phyloP scores from a whole-genome alignment of 2,113 vertebrate species.

The Lontra canadensis region DNA sequence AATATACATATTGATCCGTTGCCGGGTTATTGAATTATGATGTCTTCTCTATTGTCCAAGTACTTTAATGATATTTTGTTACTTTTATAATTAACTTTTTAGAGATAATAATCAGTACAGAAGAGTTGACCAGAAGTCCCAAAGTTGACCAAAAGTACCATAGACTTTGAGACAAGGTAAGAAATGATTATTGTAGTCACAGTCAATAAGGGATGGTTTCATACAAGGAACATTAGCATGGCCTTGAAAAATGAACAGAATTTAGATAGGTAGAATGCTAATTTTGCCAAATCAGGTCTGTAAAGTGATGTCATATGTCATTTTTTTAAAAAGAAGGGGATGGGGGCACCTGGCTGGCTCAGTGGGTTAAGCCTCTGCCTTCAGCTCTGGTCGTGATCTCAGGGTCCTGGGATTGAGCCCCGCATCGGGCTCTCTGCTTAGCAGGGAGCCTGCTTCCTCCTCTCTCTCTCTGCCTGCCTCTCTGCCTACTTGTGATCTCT shows the following conservation, averaged over 20 bases:
- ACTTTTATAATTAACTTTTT: constrained; percentile 3
- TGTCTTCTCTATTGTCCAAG: constrained; percentile 10
- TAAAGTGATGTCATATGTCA: background rate
- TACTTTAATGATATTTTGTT: background rate
- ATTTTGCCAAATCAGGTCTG: background rate
- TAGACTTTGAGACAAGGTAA: background rate
- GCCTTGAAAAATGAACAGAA: background rate
- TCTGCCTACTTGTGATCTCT: too few species aligned
- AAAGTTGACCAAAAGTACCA: background rate
- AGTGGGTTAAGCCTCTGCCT: too few species aligned
- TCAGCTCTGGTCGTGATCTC: too few species aligned
- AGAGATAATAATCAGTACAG: background rate
- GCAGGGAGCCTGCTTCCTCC: too few species aligned
- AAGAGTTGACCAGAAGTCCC: background rate
- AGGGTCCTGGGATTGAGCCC: too few species aligned
- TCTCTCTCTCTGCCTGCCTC: too few species aligned
- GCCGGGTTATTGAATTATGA: constrained; percentile 1
- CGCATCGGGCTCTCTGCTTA: too few species aligned
- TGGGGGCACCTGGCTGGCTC: background rate
- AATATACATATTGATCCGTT: background rate
- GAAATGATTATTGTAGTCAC: background rate
- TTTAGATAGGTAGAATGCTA: background rate
- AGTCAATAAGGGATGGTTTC: background rate
- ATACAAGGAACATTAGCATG: background rate
- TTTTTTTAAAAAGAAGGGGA: background rate